phyloP scores from a whole-genome alignment of 2,888 invertebrate genomes.

The Drosophila diplacantha region DNA sequence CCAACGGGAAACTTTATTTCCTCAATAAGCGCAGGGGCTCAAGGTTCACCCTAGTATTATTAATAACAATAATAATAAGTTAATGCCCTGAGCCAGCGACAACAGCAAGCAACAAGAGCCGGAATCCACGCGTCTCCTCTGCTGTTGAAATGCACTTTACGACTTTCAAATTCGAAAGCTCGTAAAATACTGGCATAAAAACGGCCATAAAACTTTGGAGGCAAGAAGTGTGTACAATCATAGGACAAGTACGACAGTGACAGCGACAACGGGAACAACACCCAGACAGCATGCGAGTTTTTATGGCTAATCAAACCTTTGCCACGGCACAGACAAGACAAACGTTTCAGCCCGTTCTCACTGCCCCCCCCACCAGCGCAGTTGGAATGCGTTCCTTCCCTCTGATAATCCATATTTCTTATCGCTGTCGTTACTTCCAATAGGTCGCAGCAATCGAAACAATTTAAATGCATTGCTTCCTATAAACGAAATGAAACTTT shows the following conservation, averaged over 20 bases:
- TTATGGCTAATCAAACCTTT: slow-evolving; percentile 70
- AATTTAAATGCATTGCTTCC: slow-evolving; percentile 15
- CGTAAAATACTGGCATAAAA: slow-evolving; percentile 51
- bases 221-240: slow-evolving; percentile 44
- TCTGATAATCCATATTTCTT: slow-evolving; percentile 26
- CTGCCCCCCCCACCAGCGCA: slow-evolving; percentile 1
- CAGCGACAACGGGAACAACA: slow-evolving; percentile 38
- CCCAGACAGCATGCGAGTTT: slow-evolving; percentile 55
- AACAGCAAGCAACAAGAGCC: not conserved
- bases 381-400: not conserved
- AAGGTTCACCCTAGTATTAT: slow-evolving; percentile 23
- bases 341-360: slow-evolving; percentile 5
- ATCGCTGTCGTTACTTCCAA: slow-evolving; percentile 2
- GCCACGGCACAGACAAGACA: slow-evolving; percentile 52
- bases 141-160: slow-evolving; percentile 63
- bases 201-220: slow-evolving; percentile 48
- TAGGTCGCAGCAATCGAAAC: slow-evolving; percentile 9
- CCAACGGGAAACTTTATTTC: slow-evolving; percentile 30
- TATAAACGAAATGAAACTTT: not conserved
- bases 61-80: slow-evolving; percentile 34
- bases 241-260: slow-evolving; percentile 53
- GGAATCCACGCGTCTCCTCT: not conserved
- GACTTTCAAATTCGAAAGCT: slow-evolving; percentile 66
- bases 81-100: slow-evolving; percentile 20
- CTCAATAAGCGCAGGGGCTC: slow-evolving; percentile 17